These are phyloP conservation scores for Homarus gammarus DNA, from an alignment of 2,888 invertebrate genomes.

Conservation along the genomic window DNA sequence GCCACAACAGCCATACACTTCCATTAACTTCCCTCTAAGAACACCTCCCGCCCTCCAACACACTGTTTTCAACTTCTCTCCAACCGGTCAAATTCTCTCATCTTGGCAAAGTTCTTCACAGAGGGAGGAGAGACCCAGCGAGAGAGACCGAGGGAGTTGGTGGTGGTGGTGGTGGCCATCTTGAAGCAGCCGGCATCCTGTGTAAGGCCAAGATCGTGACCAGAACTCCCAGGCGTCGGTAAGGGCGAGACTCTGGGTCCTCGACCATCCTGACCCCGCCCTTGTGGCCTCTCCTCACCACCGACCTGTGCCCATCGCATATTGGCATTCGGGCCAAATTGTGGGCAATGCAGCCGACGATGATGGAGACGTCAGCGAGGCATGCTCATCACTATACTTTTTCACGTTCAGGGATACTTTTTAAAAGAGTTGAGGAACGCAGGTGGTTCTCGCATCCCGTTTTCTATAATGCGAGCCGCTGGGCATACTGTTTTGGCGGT, in stretches of 20 bases:
- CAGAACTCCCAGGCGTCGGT: neutral
- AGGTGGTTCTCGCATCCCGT: neutral
- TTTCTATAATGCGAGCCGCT: neutral
- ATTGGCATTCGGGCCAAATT: slow-evolving; percentile 31
- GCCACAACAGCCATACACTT: too few relatives aligned
- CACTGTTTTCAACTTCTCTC: too few relatives aligned
- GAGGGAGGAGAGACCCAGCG: too few relatives aligned
- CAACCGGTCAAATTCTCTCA: neutral
- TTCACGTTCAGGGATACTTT: slow-evolving; percentile 12
- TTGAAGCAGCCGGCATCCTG: slow-evolving; percentile 13
- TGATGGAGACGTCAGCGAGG: slow-evolving; percentile 44
- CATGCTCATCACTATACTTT: slow-evolving; percentile 19
- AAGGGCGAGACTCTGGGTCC: slow-evolving; percentile 1
- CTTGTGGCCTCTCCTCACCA: neutral
- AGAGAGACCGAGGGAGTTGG: neutral
- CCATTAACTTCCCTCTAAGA: neutral
- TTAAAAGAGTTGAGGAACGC: neutral
- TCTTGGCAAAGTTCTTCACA: neutral
- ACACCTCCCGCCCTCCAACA: neutral
- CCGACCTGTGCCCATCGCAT: slow-evolving; percentile 44
- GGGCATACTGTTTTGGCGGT: neutral
- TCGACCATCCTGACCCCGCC: neutral
- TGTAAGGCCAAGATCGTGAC: slow-evolving; percentile 46
- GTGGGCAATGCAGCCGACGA: slow-evolving; percentile 23
- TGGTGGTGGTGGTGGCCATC: neutral